A percentile compares a stretch with the other conserved stretches of the same genome.
Conservation (phyloP, 2,797 vertebrate genomes). For the Chrosomus eos region DNA sequence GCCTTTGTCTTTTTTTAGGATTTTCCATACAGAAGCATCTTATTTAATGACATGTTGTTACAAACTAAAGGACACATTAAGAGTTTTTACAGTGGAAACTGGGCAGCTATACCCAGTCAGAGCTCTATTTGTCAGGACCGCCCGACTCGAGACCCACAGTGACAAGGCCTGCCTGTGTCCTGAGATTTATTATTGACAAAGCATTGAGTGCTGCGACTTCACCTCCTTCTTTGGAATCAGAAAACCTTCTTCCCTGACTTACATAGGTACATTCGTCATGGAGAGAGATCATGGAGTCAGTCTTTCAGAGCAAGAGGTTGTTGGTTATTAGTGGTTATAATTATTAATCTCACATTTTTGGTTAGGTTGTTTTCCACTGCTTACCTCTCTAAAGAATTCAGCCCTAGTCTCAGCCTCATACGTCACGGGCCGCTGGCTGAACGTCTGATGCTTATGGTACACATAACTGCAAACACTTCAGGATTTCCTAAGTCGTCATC, state of each 20-base stretch:
- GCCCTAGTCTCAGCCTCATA: too few relatives aligned
- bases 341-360: not conserved
- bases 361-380: not conserved
- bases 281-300: not conserved
- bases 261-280: not conserved
- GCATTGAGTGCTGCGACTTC: conserved; percentile 21
- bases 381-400: not conserved
- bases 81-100: conserved; percentile 40
- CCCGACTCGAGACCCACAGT: not conserved
- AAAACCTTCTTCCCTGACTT: conserved; percentile 13
- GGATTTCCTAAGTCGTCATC: too few relatives aligned
- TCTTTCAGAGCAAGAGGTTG: not conserved
- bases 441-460: too few relatives aligned
- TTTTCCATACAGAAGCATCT: not conserved
- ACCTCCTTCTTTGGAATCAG: conserved; percentile 48
- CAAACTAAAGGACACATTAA: conserved; percentile 16
- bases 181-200: conserved; percentile 60
- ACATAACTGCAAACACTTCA: too few relatives aligned
- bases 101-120: conserved; percentile 31
- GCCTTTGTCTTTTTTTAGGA: not conserved
- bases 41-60: not conserved
- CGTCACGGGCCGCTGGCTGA: too few relatives aligned
- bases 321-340: not conserved
- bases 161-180: conserved; percentile 48
- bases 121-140: conserved; percentile 39